These are phyloP conservation scores for Rhynchopsitta pachyrhyncha DNA, from an alignment of 2,113 vertebrate genomes.

Conservation along the genomic window DNA sequence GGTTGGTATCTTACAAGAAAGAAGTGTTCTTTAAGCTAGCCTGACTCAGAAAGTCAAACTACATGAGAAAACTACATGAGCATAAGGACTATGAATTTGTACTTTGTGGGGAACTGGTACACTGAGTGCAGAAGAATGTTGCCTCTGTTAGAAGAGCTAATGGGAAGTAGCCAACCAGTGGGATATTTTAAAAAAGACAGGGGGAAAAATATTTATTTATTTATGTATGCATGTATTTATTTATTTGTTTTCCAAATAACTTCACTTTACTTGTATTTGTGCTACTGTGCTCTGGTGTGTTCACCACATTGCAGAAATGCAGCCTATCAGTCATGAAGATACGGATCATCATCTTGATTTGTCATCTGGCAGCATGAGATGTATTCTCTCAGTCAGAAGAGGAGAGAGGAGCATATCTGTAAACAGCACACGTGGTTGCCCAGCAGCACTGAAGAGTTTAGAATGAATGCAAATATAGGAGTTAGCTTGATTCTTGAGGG, in stretches of 20 bases:
- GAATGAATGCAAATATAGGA: not conserved
- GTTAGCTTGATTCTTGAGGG: not conserved
- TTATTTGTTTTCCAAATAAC: not conserved
- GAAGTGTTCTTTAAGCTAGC: not conserved
- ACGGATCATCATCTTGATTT: not conserved
- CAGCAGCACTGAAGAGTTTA: not conserved
- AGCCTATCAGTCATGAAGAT: not conserved
- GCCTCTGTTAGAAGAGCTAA: not conserved
- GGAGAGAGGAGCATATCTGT: not conserved
- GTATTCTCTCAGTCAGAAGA: not conserved
- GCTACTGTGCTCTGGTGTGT: not conserved
- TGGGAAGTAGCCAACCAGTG: not conserved
- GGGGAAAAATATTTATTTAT: fast-evolving
- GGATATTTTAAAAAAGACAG: not conserved
- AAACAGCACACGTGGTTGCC: not conserved
- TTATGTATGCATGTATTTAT: fast-evolving
- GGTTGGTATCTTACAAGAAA: not conserved
- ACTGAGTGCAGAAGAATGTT: not conserved
- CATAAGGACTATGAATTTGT: not conserved
- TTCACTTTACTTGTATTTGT: not conserved
- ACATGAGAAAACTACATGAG: not conserved
- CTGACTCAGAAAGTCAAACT: not conserved
- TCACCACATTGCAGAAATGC: not conserved
- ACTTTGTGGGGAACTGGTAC: not conserved
- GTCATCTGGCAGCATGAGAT: not conserved